Percentiles rank a stretch among this genome's conserved stretches.
phyloP scores from a whole-genome alignment of 2,797 vertebrate genomes.

The Kryptopterus vitreolus region DNA sequence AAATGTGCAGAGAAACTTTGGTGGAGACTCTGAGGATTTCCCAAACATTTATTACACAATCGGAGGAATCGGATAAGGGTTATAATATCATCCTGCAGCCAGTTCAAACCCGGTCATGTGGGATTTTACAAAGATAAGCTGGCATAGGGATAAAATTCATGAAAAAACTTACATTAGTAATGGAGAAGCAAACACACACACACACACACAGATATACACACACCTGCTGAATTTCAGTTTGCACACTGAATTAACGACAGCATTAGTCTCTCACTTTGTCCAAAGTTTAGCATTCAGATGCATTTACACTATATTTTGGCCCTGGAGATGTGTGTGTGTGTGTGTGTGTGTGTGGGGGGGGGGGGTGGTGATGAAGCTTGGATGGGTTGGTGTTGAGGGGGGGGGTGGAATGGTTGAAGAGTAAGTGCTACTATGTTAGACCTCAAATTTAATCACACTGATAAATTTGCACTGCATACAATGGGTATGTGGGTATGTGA shows the following conservation, averaged over 20 bases:
- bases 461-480: background rate
- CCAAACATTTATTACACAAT: slow-evolving; percentile 18
- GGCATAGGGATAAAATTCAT: background rate
- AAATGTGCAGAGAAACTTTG: background rate
- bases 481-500: background rate
- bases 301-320: background rate
- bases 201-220: no score
- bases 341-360: background rate
- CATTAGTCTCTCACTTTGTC: background rate
- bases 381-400: no score
- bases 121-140: background rate
- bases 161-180: slow-evolving; percentile 13
- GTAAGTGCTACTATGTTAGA: background rate
- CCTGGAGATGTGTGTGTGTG: no score
- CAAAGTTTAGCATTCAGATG: slow-evolving; percentile 13
- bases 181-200: background rate
- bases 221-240: background rate
- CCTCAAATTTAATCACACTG: slow-evolving; percentile 4
- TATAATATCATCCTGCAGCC: background rate
- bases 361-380: background rate
- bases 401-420: background rate
- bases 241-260: background rate
- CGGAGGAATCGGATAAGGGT: background rate
- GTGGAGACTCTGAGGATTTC: slow-evolving; percentile 28
- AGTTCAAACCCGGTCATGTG: background rate